phyloP scores from a whole-genome alignment of 2,888 invertebrate genomes.

The Lycia hirtaria region DNA sequence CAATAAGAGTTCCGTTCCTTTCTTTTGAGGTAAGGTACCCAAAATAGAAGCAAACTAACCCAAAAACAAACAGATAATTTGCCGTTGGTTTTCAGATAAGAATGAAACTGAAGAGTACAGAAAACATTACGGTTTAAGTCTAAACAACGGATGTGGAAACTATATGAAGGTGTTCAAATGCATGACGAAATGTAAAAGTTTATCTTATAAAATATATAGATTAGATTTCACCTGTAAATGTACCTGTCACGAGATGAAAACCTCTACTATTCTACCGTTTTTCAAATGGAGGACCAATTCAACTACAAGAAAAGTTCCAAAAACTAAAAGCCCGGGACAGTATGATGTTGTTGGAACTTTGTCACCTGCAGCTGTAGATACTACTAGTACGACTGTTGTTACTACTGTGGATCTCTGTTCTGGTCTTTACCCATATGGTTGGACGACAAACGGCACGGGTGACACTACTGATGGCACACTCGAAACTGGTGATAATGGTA shows the following conservation, averaged over 20 bases:
- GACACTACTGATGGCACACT: background rate
- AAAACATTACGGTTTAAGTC: constrained; percentile 69
- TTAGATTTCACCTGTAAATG: constrained; percentile 63
- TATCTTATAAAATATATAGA: constrained; percentile 64
- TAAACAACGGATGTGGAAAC: constrained; percentile 53
- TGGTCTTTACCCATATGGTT: background rate
- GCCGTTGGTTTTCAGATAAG: constrained; percentile 7
- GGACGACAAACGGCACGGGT: background rate
- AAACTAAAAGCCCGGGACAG: constrained; percentile 58
- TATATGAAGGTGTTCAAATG: constrained; percentile 67
- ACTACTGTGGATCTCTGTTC: background rate
- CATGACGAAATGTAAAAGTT: constrained; percentile 68
- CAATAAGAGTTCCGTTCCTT: background rate
- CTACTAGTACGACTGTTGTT: background rate
- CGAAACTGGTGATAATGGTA: background rate
- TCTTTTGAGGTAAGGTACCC: too few relatives aligned
- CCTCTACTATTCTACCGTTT: constrained; percentile 60
- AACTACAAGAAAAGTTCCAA: constrained; percentile 54
- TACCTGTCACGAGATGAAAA: constrained; percentile 66
- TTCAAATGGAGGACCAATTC: constrained; percentile 70
- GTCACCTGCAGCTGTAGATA: constrained; percentile 44
- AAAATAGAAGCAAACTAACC: too few relatives aligned
- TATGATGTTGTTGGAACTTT: constrained; percentile 65
- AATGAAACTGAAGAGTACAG: constrained; percentile 42
- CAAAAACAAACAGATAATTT: background rate